Evolutionary conservation across 2,113 vertebrate genomes (phyloP), one percentile per base, ranked within the genome.

Genomic region (Aythya baeri): DNA sequence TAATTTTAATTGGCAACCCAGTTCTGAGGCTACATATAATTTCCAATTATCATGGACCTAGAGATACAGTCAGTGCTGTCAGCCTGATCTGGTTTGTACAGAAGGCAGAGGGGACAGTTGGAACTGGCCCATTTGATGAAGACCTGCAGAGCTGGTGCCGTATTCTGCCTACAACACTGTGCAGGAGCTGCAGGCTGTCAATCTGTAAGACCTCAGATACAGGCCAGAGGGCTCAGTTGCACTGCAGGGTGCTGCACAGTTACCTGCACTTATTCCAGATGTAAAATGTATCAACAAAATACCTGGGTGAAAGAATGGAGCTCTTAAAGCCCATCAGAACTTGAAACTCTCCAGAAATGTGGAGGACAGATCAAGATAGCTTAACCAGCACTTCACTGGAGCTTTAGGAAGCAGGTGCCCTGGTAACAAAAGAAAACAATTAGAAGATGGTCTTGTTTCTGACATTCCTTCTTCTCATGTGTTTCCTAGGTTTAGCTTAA

Each of bases 161-260:
- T 1, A 0, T 15, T 46, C 15, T 72, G 49, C 49, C 12, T 1
- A 2, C 0, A 0, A 27, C 13, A 7, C 36, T 31, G 57, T 34
- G 66, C 78, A 36, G 49, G 21, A 55, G 29, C 62, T 88, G 74
- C 26, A 23, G 70, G 2, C 2, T 7, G 43, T 31, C 8, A 20
- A 17, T 50, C 54, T 81, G n/a, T 81, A 57, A 67, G 68, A 38
- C 22, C n/a, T 63, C 65, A 52, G 38, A 5, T 2, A 5, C 20
- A 43, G 43, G 18, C n/a, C 59, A 29, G n/a, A 63, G 26, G 16
- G 16, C 23, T 77, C 76, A 5, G n/a, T 9, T 10, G 6, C 7
- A 0, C 36, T 63, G 18, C 72, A 38, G 61, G 31, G n/a, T 3
- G 2, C 23, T 3, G 0, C 0, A 1, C 8, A 23, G 46, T 38